phyloP scores from a whole-genome alignment of 2,113 vertebrate species.

The Empidonax alnorum region DNA sequence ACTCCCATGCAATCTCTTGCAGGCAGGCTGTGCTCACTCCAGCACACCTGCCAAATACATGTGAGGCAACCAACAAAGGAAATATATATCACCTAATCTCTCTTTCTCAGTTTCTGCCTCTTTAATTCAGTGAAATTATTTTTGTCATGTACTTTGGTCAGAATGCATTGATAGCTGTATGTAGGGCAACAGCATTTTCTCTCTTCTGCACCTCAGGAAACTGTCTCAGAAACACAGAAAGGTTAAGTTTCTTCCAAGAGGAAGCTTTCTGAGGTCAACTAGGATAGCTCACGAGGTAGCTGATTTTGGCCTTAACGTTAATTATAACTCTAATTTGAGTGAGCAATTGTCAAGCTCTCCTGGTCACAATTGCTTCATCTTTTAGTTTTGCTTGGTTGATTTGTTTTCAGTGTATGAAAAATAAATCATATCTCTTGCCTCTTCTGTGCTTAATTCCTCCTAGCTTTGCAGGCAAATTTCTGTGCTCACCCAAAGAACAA shows the following conservation, averaged over 20 bases:
- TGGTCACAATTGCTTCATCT: neutral
- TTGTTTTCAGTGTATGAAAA: neutral
- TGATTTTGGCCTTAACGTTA: neutral
- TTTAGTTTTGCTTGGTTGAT: neutral
- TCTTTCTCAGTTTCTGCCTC: neutral
- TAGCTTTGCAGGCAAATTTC: neutral
- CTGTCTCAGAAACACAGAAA: neutral
- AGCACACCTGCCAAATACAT: neutral
- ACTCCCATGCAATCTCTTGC: conserved; percentile 61
- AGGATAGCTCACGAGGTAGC: neutral
- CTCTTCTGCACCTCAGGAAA: neutral
- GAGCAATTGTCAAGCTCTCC: neutral
- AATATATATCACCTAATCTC: neutral
- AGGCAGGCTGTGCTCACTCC: conserved; percentile 18
- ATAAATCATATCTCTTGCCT: neutral
- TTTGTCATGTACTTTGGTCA: neutral
- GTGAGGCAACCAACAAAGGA: neutral
- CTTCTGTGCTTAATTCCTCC: neutral
- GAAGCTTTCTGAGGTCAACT: neutral
- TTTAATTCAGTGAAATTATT: neutral
- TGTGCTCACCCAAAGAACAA: neutral
- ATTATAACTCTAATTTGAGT: neutral
- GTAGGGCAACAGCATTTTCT: neutral
- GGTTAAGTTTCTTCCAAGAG: neutral
- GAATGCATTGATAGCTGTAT: neutral